A percentile compares a stretch with the other conserved stretches of the same genome.
Conservation (phyloP, 2,797 vertebrate species). For the Zalophus californianus region DNA sequence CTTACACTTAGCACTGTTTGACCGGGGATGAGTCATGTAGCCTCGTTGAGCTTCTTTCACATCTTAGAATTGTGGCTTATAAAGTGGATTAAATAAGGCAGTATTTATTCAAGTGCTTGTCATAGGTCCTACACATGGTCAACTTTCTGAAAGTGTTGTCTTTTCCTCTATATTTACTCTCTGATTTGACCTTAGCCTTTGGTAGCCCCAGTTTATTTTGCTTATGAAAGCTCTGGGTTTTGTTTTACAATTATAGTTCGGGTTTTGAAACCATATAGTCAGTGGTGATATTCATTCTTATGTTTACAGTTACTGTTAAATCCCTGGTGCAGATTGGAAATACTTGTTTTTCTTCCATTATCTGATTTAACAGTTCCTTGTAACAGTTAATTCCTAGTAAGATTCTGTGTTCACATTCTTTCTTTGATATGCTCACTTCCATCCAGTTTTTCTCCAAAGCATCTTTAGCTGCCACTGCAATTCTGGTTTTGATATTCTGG, state of each 20-base stretch:
- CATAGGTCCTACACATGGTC: neutral
- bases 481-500: constrained; percentile 37
- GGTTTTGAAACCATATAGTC: constrained; percentile 20
- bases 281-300: constrained; percentile 14
- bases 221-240: constrained; percentile 1
- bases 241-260: constrained; percentile 15
- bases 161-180: neutral
- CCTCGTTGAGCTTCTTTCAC: neutral
- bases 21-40: neutral
- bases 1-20: neutral
- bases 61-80: neutral
- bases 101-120: neutral
- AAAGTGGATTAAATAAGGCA: neutral
- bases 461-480: neutral
- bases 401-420: neutral
- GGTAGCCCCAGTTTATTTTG: constrained; percentile 10
- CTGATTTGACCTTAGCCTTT: constrained; percentile 7
- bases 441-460: neutral
- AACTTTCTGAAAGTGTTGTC: neutral
- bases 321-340: neutral
- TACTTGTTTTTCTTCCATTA: neutral
- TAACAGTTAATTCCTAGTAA: neutral
- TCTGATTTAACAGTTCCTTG: neutral
- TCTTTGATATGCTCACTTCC: neutral
- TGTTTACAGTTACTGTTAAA: constrained; percentile 7